These are phyloP conservation scores for Girardinichthys multiradiatus DNA, from an alignment of 2,113 vertebrate species.

Conservation along the genomic window DNA sequence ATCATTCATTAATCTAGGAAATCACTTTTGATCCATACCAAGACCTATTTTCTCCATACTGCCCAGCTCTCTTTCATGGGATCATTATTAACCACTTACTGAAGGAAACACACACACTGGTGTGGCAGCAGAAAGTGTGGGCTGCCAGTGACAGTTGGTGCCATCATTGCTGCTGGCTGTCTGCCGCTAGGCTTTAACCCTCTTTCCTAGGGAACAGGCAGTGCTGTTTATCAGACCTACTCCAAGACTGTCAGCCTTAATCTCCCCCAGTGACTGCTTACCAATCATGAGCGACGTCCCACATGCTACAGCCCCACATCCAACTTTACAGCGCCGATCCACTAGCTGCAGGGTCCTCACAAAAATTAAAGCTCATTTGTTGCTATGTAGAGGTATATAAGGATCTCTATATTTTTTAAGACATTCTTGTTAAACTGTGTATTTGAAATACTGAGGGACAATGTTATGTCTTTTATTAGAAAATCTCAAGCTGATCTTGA, in stretches of 20 bases:
- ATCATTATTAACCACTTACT: slow-evolving; percentile 17
- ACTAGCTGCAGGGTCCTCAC: not conserved
- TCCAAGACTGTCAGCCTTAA: slow-evolving; percentile 50
- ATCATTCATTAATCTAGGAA: not conserved
- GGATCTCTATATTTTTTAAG: not conserved
- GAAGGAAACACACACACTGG: slow-evolving; percentile 8
- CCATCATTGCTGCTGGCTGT: slow-evolving; percentile 69
- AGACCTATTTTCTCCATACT: not conserved
- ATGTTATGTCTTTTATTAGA: not conserved
- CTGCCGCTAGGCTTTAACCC: slow-evolving; percentile 68
- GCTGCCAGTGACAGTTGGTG: slow-evolving; percentile 77
- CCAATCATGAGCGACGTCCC: slow-evolving; percentile 40
- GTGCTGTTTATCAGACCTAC: slow-evolving; percentile 69
- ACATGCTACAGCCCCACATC: slow-evolving; percentile 38
- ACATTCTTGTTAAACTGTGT: not conserved
- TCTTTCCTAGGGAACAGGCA: slow-evolving; percentile 53
- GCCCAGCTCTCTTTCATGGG: not conserved
- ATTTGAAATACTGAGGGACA: not conserved
- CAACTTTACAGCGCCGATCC: too few relatives aligned
- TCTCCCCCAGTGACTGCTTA: slow-evolving; percentile 49
- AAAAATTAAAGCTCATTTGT: too few relatives aligned
- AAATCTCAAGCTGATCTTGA: not conserved
- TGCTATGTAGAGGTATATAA: not conserved
- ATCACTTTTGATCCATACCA: not conserved
- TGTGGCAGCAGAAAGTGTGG: slow-evolving; percentile 40